Conservation (phyloP, 1,140 invertebrate genomes). For the Periplaneta americana region DNA sequence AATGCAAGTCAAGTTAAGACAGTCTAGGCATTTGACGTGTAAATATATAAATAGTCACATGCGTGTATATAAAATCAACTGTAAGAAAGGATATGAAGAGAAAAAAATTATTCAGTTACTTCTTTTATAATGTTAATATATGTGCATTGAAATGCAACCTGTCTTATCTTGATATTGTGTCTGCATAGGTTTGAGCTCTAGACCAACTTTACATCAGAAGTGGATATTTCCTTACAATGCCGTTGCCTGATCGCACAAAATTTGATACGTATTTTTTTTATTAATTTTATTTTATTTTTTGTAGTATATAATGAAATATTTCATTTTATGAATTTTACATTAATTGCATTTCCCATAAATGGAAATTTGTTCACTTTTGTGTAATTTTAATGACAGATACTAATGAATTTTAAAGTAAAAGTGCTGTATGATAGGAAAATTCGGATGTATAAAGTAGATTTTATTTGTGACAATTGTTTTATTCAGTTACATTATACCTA, state of each 20-base stretch:
- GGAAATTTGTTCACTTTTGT: neutral
- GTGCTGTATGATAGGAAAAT: neutral
- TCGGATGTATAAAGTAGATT: neutral
- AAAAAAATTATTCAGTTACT: no score
- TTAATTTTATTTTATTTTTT: neutral
- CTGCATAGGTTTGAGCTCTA: neutral
- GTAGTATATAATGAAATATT: neutral
- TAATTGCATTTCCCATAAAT: neutral
- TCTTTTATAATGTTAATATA: neutral
- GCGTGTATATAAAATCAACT: neutral
- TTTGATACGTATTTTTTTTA: neutral
- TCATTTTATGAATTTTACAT: neutral
- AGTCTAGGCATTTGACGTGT: neutral
- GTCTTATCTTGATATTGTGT: neutral
- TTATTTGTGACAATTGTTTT: neutral
- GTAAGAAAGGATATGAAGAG: no score
- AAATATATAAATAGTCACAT: neutral
- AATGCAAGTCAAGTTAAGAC: neutral
- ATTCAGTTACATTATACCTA: neutral
- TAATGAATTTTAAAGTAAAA: neutral
- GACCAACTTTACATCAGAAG: neutral
- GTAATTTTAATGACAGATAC: neutral
- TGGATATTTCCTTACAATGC: neutral
- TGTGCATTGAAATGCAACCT: neutral
- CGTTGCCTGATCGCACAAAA: neutral